Conservation (phyloP, 1,140 invertebrate genomes). For the Paraescarpia echinospica region DNA sequence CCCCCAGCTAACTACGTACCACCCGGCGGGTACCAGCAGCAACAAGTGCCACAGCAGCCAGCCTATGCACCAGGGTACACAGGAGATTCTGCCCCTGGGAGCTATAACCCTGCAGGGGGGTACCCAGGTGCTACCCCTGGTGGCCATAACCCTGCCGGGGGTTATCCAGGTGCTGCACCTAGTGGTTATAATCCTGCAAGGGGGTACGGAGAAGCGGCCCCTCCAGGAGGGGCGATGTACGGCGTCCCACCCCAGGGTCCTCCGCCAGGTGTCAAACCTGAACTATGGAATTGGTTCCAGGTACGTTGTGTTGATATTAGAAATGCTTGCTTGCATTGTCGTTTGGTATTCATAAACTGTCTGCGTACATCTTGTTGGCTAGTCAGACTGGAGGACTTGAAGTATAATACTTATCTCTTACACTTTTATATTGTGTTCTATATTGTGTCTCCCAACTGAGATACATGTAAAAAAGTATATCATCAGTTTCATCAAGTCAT, state of each 20-base stretch:
- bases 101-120: slow-evolving; percentile 8
- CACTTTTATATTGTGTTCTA: no score
- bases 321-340: not conserved
- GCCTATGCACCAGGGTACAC: not conserved
- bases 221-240: not conserved
- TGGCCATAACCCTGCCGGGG: not conserved
- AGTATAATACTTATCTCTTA: no score
- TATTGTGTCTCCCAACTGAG: not conserved
- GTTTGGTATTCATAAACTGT: no score
- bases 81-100: not conserved
- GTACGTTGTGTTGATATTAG: slow-evolving; percentile 29
- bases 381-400: no score
- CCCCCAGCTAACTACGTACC: not conserved
- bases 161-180: not conserved
- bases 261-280: slow-evolving; percentile 60
- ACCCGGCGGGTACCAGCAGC: not conserved
- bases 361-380: no score
- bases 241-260: not conserved
- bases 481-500: not conserved
- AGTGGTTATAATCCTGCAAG: not conserved
- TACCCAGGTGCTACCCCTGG: not conserved
- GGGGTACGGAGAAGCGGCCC: not conserved
- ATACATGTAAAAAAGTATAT: not conserved
- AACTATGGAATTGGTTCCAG: slow-evolving; percentile 64
- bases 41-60: not conserved